These are phyloP conservation scores for Nomada fabriciana DNA, from an alignment of 2,888 invertebrate species.

Conservation along the genomic window DNA sequence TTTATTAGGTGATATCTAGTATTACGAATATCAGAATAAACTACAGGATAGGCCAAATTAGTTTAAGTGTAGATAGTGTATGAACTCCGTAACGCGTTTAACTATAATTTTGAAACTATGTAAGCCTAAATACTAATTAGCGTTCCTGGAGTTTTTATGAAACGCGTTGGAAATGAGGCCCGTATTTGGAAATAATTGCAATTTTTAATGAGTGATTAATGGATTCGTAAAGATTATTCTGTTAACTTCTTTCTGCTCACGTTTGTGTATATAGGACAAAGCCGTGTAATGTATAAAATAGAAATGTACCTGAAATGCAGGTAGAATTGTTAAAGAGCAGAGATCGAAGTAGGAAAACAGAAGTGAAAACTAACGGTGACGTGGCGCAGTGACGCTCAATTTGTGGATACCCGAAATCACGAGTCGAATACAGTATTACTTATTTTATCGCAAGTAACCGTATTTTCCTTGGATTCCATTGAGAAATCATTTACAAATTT, in stretches of 20 bases:
- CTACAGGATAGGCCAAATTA: too few relatives aligned
- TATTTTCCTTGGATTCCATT: not conserved
- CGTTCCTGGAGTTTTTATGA: not conserved
- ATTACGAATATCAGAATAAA: too few relatives aligned
- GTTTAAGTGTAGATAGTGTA: too few relatives aligned
- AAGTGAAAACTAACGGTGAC: slow-evolving; percentile 80
- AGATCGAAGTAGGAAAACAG: slow-evolving; percentile 59
- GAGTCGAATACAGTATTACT: not conserved
- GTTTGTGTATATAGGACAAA: not conserved
- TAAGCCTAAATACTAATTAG: not conserved
- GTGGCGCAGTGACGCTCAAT: slow-evolving; percentile 78
- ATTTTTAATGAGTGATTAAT: not conserved
- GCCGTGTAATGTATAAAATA: slow-evolving; percentile 12
- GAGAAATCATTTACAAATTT: not conserved
- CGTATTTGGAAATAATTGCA: not conserved
- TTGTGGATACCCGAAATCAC: slow-evolving; percentile 54
- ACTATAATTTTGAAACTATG: not conserved
- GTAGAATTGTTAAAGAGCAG: slow-evolving; percentile 53
- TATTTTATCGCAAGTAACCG: not conserved
- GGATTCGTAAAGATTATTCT: not conserved
- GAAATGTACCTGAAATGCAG: slow-evolving; percentile 30
- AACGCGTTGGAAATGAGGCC: too few relatives aligned
- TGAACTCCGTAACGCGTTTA: too few relatives aligned
- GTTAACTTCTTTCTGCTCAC: not conserved
- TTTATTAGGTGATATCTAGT: too few relatives aligned